A percentile compares a stretch with the other conserved stretches of the same genome.
Conservation (phyloP, 2,888 invertebrate genomes). For the Diachrysia chrysitis region DNA sequence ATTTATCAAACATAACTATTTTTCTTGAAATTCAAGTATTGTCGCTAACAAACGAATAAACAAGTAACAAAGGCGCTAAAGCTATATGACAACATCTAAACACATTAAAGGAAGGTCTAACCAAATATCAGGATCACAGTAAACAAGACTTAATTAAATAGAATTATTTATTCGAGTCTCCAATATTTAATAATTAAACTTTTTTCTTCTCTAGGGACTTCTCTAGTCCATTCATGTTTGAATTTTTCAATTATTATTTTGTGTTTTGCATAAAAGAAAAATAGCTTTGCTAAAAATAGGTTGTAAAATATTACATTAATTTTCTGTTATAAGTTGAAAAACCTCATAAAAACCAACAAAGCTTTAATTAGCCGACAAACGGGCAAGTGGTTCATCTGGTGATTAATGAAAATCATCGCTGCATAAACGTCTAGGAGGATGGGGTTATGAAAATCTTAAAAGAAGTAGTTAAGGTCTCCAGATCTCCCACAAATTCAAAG, state of each 20-base stretch:
- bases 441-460: too few relatives aligned
- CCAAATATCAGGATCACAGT: background rate
- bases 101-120: constrained; percentile 3
- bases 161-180: background rate
- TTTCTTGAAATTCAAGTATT: background rate
- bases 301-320: background rate
- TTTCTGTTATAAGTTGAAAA: background rate
- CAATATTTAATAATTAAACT: background rate
- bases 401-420: too few relatives aligned
- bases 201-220: background rate
- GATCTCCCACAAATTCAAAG: too few relatives aligned
- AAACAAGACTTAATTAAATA: background rate
- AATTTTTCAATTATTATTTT: background rate
- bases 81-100: background rate
- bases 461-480: too few relatives aligned
- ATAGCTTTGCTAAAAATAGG: background rate
- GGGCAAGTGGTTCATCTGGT: too few relatives aligned
- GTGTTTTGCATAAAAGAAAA: background rate
- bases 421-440: too few relatives aligned
- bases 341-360: background rate
- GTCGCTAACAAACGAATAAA: background rate
- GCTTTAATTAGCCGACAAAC: too few relatives aligned
- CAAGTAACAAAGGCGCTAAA: background rate
- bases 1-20: background rate
- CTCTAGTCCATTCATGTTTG: background rate